phyloP scores from a whole-genome alignment of 2,113 vertebrate genomes.

The Alosa alosa region DNA sequence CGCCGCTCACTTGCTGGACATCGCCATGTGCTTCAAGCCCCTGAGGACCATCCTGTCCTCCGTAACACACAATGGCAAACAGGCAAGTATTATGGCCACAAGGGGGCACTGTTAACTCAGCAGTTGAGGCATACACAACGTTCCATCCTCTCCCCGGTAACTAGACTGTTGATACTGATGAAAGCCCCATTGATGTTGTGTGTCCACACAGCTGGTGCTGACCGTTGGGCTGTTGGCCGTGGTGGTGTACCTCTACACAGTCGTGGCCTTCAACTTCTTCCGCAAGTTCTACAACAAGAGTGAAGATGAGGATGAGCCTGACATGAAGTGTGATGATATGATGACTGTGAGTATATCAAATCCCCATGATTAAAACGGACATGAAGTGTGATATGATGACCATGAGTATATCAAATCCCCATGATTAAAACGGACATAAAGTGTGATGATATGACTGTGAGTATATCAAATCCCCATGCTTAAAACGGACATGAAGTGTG shows the following conservation, averaged over 20 bases:
- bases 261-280: slow-evolving; percentile 99
- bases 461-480: too few relatives aligned
- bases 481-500: too few relatives aligned
- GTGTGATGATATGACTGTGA: too few relatives aligned
- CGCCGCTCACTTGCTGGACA: slow-evolving; percentile 93
- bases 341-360: slow-evolving; percentile 81
- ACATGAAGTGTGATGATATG: slow-evolving; percentile 99
- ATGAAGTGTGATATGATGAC: too few relatives aligned
- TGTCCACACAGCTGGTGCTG: slow-evolving; percentile 78
- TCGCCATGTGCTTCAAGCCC: slow-evolving; percentile 97
- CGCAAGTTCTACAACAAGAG: slow-evolving; percentile 99
- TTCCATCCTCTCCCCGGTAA: not conserved
- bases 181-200: not conserved
- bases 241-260: slow-evolving; percentile 95
- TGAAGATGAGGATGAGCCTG: slow-evolving; percentile 91
- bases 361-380: not conserved
- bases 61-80: slow-evolving; percentile 97
- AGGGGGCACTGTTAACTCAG: slow-evolving; percentile 44
- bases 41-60: slow-evolving; percentile 93
- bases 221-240: slow-evolving; percentile 94
- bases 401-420: too few relatives aligned
- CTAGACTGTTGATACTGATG: not conserved
- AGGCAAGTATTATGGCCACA: slow-evolving; percentile 72
- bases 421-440: too few relatives aligned
- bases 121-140: not conserved